Evolutionary conservation across 2,113 vertebrate genomes (phyloP).

Genomic region (Corapipo altera): DNA sequence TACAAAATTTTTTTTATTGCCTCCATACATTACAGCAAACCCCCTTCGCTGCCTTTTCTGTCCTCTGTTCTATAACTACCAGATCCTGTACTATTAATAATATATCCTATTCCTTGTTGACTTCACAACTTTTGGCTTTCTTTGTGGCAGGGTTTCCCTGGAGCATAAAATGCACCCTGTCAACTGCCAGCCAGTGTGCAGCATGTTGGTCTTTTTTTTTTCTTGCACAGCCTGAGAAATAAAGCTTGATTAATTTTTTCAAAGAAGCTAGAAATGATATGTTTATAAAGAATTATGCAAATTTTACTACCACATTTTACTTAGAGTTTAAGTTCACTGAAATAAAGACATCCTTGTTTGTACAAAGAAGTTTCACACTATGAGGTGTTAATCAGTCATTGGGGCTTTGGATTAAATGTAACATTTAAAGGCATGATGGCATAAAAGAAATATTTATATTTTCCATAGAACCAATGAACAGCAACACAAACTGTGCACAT

Average conservation of each 20-base stretch:
- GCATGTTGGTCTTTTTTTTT: accelerated
- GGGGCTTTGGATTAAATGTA: not conserved
- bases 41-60: not conserved
- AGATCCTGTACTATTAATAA: not conserved
- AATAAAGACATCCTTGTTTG: not conserved
- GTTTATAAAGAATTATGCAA: not conserved
- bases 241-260: not conserved
- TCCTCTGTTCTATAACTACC: not conserved
- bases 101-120: not conserved
- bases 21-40: not conserved
- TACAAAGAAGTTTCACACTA: not conserved
- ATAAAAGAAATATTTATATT: not conserved
- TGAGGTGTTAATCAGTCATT: not conserved
- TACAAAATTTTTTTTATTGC: not conserved
- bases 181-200: not conserved
- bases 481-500: not conserved
- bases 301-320: not conserved
- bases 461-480: not conserved
- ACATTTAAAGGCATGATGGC: not conserved
- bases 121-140: not conserved
- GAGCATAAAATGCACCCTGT: not conserved
- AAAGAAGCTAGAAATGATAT: not conserved
- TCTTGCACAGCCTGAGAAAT: not conserved
- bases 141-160: not conserved
- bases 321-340: not conserved